These are phyloP conservation scores for Laticauda colubrina DNA, from an alignment of 2,113 vertebrate genomes.

Conservation along the genomic window DNA sequence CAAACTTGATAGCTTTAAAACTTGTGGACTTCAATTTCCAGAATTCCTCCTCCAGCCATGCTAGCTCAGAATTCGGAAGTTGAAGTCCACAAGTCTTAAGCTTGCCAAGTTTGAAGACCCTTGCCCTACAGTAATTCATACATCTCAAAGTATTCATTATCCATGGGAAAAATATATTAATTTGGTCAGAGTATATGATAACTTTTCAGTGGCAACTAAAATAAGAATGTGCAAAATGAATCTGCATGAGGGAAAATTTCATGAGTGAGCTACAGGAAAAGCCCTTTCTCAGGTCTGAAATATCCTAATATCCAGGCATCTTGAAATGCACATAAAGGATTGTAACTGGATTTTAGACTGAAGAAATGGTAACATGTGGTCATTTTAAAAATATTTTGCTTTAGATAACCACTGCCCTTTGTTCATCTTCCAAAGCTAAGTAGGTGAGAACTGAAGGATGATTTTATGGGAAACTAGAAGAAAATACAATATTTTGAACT, in stretches of 20 bases:
- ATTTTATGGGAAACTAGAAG: background rate
- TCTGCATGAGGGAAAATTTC: background rate
- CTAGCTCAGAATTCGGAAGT: no score
- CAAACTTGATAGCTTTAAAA: no score
- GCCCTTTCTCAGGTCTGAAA: background rate
- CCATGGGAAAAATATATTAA: slow-evolving; percentile 1
- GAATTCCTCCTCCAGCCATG: no score
- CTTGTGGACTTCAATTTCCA: no score
- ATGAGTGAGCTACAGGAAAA: background rate
- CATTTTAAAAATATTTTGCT: background rate
- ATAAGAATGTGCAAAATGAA: background rate
- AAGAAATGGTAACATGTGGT: background rate
- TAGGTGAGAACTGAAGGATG: background rate
- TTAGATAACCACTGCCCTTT: background rate
- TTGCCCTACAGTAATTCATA: background rate
- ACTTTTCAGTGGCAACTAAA: background rate
- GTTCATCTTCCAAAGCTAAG: background rate
- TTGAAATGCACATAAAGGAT: background rate
- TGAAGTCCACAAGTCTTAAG: no score
- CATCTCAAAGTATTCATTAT: background rate
- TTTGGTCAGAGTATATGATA: background rate
- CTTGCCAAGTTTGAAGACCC: no score
- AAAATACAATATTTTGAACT: background rate
- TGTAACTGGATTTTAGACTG: background rate
- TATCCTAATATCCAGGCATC: background rate